These are phyloP conservation scores for Hippoglossus stenolepis DNA, from an alignment of 2,113 vertebrate genomes.

Conservation along the genomic window DNA sequence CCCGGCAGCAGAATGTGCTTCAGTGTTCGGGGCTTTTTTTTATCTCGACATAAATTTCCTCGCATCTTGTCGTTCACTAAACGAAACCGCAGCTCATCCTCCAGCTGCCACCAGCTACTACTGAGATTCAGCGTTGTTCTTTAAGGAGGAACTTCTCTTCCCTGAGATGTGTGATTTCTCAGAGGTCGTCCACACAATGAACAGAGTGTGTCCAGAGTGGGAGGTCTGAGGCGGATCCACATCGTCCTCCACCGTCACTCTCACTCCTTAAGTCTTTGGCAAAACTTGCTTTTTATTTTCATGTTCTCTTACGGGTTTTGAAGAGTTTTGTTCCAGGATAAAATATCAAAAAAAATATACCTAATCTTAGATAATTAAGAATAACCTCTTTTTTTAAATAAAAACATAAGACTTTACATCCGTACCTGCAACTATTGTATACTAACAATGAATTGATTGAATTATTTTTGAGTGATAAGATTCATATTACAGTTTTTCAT, in stretches of 20 bases:
- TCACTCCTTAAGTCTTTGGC: constrained; percentile 27
- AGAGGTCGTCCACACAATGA: not conserved
- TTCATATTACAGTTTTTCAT: not conserved
- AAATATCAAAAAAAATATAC: not conserved
- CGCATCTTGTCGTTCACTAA: not conserved
- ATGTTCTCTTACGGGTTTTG: constrained; percentile 63
- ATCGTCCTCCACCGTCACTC: not conserved
- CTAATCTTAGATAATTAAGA: constrained; percentile 26
- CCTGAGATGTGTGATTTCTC: not conserved
- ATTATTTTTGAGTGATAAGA: constrained; percentile 26
- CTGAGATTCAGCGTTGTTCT: constrained; percentile 13
- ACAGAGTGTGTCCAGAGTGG: not conserved
- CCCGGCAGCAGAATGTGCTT: constrained; percentile 3
- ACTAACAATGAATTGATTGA: constrained; percentile 25
- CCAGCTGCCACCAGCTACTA: constrained; percentile 9
- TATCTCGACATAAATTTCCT: not conserved
- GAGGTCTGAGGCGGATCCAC: constrained; percentile 3
- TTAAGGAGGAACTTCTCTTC: not conserved
- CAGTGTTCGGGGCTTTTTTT: constrained; percentile 11
- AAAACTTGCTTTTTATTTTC: constrained; percentile 6
- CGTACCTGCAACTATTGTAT: constrained; percentile 10
- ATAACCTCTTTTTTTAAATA: not conserved
- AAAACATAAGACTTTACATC: constrained; percentile 17
- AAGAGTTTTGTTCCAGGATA: constrained; percentile 50
- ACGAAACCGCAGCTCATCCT: constrained; percentile 3